Evolutionary conservation across 2,888 invertebrate genomes (phyloP), one percentile per base, ranked within the genome.

Genomic region (Ashinkailepas kermadecensis): DNA sequence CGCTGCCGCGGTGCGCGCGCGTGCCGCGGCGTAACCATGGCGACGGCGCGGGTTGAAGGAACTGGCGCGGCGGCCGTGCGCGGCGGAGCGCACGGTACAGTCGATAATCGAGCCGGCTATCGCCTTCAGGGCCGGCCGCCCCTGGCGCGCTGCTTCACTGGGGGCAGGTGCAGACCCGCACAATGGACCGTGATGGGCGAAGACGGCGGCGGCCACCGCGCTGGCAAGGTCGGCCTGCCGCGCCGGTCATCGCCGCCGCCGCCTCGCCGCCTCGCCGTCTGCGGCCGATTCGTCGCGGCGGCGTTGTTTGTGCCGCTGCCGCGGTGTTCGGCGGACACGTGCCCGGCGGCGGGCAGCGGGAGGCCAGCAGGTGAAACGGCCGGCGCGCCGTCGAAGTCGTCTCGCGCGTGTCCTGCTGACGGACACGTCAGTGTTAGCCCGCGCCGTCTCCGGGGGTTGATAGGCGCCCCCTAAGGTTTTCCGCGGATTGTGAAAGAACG

Each of bases 161-260:
- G 12, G 15, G 8, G 70, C 70, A 70, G 70, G n/a, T 54, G 74
- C 18, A 54, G 57, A 39, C 39, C 39, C 39, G 39, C 39, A 39
- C 39, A 39, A 39, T 39, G 39, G 39, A 39, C 39, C 39, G 39
- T 39, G 39, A 39, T 39, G 39, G 39, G 39, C 39, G 39, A 39
- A 39, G 39, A 39, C 39, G 23, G 12, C 88, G 89, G 82, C 78
- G 83, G 1, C 15, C 62, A 18, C 62, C 62, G 62, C 62, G 62
- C 62, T 15, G 18, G 62, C 62, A 62, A 62, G 62, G 62, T 62
- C 62, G 62, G 18, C 12, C 58, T 7, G 62, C 15, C 62, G 62
- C 62, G 62, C 18, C 62, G 62, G 62, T 18, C 15, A 7, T 7
- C 62, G 62, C 18, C 62, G 62, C 62, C 12, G 62, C 62, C n/a